These are phyloP conservation scores for Calosoma granatense DNA, from an alignment of 1,140 invertebrate genomes.

Conservation along the genomic window DNA sequence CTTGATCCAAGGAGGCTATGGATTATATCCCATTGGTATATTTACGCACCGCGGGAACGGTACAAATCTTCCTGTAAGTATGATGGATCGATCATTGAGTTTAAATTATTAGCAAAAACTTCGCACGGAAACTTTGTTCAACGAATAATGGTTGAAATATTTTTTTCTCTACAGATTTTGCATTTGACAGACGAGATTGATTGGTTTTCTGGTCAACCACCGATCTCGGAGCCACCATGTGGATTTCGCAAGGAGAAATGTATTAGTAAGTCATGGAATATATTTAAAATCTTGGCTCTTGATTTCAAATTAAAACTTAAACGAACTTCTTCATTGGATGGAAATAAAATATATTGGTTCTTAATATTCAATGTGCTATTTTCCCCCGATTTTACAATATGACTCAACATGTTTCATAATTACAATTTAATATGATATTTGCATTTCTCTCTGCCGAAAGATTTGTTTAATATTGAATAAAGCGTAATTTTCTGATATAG, in stretches of 20 bases:
- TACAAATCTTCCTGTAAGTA: conserved; percentile 46
- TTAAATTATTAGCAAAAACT: too few relatives aligned
- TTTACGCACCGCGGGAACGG: conserved; percentile 44
- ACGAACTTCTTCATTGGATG: too few relatives aligned
- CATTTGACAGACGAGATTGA: conserved; percentile 55
- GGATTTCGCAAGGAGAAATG: conserved; percentile 89
- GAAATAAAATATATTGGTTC: too few relatives aligned
- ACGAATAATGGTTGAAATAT: too few relatives aligned
- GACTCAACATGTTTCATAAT: too few relatives aligned
- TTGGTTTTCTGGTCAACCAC: conserved; percentile 65
- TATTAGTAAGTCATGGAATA: conserved; percentile 57
- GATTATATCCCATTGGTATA: conserved; percentile 63
- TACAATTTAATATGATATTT: too few relatives aligned
- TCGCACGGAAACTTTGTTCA: background rate
- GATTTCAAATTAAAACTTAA: too few relatives aligned
- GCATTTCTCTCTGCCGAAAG: too few relatives aligned
- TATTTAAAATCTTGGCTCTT: too few relatives aligned
- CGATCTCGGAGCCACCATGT: conserved; percentile 86
- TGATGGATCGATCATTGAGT: background rate
- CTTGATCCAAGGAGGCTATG: conserved; percentile 40
- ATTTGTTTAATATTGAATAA: too few relatives aligned
- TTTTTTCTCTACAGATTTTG: conserved; percentile 45
- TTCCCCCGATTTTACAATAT: too few relatives aligned
- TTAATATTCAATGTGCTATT: too few relatives aligned
- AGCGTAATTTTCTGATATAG: conserved; percentile 45